These are phyloP conservation scores for Siniperca undulata DNA, from an alignment of 2,797 vertebrate genomes.

Conservation along the genomic window DNA sequence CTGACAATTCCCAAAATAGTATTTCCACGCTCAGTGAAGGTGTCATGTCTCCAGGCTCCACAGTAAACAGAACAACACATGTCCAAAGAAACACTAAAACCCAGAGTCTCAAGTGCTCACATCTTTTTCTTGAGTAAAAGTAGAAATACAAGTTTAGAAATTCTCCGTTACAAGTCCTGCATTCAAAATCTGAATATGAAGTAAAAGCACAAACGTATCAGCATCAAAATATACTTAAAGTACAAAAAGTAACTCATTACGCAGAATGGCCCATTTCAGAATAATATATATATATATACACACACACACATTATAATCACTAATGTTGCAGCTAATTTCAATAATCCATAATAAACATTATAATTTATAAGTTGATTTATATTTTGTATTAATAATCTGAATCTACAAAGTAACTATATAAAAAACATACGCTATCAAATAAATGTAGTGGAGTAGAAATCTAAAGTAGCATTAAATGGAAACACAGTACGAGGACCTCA, in stretches of 20 bases:
- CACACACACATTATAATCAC: too few species aligned
- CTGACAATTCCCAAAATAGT: slow-evolving; percentile 21
- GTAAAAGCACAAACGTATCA: too few species aligned
- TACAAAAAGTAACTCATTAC: background rate
- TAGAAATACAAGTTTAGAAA: background rate
- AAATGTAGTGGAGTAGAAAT: background rate
- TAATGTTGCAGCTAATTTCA: background rate
- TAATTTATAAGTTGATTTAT: background rate
- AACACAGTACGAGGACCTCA: background rate
- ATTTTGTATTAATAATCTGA: background rate
- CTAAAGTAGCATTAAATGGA: background rate
- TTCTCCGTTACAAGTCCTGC: background rate
- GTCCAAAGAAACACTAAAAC: background rate
- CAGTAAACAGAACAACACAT: background rate
- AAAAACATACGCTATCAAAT: too few species aligned
- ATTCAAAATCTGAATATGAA: background rate
- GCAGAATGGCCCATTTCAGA: background rate
- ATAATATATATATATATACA: background rate
- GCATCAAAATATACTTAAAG: background rate
- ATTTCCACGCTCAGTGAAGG: slow-evolving; percentile 1
- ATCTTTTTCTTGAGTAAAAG: background rate
- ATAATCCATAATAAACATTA: too few species aligned
- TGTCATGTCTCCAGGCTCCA: background rate
- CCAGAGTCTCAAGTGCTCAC: background rate
- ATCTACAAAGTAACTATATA: background rate